Conservation (phyloP, 2,113 vertebrate genomes). For the Tachycineta bicolor region DNA sequence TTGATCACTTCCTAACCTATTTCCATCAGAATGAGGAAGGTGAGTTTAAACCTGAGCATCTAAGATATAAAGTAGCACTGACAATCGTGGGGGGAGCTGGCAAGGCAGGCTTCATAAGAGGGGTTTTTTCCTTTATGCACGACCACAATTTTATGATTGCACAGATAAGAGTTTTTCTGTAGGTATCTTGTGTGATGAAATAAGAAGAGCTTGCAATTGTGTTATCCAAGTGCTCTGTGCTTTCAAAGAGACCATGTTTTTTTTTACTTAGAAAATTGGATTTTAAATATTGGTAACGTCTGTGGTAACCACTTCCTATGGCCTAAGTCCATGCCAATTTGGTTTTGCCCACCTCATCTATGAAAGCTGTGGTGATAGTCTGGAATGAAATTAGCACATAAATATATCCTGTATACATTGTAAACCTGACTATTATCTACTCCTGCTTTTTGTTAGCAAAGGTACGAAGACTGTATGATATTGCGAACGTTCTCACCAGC, state of each 20-base stretch:
- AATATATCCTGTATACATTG: neutral
- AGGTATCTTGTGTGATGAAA: neutral
- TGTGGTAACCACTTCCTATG: neutral
- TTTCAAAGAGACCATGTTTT: neutral
- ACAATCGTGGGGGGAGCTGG: neutral
- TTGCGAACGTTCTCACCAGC: constrained; percentile 93
- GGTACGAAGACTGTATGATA: constrained; percentile 92
- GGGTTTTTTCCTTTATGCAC: neutral
- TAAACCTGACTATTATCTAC: neutral
- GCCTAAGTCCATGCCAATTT: neutral
- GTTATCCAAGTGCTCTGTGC: neutral
- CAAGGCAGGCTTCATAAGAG: neutral
- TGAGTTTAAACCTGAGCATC: neutral
- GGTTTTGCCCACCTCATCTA: neutral
- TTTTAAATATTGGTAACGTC: neutral
- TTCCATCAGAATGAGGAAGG: neutral
- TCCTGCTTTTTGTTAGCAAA: constrained; percentile 79
- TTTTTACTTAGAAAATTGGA: neutral
- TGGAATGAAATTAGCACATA: neutral
- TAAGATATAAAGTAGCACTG: neutral
- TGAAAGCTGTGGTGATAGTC: neutral
- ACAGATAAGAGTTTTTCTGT: neutral
- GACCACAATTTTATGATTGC: neutral
- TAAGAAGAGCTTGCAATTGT: neutral
- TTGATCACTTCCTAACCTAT: neutral